Evolutionary conservation across 2,888 invertebrate species (phyloP), one percentile per base, ranked within the genome.

Genomic region (Periphyllus acericola): DNA sequence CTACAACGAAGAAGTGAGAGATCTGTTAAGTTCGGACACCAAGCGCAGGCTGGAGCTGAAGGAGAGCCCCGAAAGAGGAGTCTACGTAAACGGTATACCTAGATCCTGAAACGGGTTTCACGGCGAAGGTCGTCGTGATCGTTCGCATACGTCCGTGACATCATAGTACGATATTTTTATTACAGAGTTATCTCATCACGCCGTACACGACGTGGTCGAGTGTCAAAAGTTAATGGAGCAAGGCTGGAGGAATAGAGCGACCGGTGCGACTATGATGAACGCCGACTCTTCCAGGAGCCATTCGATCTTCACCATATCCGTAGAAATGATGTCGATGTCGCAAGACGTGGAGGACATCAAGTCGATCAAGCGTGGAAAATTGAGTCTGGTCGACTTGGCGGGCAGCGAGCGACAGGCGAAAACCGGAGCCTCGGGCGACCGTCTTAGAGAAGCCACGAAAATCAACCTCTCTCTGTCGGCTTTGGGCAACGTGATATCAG

Each of bases 211-310:
- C 91, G 95, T 96, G 0, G 91, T 92, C 0, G 96, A 97, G 90
- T 97, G 97, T 91, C 94, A 96, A 90, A 92, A 93, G 36, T 93
- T 96, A 85, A 94, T 97, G 92, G 94, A 94, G 75, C 92, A 94
- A 84, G 97, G 97, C 0, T 95, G 96, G 92, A 94, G 94, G 90
- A 96, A 96, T 91, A 93, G 97, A 60, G 94, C 96, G 29, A 95
- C 95, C 0, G 97, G 96, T 0, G 95, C 96, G 0, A 98, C 97
- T 0, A 93, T 96, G 81, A 97, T 97, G 97, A 97, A 97, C 91
- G 95, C 96, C 2, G 96, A 95, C 89, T 95, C 95, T 86, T 97
- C 97, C 0, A 93, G 97, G 86, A 96, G 96, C 83, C 97, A 97
- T 91, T 96, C 96, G 29, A 97, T 97, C 89, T 96, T 98, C 91